Conservation (phyloP, 2,113 vertebrate genomes). For the Triplophysa tibetana region DNA sequence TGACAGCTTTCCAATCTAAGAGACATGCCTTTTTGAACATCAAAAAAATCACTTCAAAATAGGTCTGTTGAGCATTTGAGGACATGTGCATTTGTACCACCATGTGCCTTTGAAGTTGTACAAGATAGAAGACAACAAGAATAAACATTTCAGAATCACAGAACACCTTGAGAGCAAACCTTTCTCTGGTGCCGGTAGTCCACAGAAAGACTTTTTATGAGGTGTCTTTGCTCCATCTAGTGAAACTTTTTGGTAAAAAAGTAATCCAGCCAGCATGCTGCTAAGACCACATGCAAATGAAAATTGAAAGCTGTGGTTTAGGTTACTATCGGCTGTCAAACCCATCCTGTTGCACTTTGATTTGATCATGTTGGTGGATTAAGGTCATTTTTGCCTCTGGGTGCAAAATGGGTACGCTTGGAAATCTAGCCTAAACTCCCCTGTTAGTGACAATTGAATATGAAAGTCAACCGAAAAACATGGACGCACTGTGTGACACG, state of each 20-base stretch:
- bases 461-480: neutral
- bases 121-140: conserved; percentile 24
- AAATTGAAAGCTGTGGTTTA: too few species aligned
- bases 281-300: neutral
- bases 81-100: conserved; percentile 18
- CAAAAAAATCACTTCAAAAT: too few species aligned
- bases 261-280: neutral
- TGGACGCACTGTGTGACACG: neutral
- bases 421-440: neutral
- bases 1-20: conserved; percentile 19
- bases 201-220: neutral
- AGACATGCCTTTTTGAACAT: conserved; percentile 23
- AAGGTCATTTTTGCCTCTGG: conserved; percentile 48
- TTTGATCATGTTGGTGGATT: conserved; percentile 68
- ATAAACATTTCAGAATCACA: conserved; percentile 9
- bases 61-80: conserved; percentile 25
- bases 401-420: neutral
- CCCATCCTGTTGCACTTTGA: conserved; percentile 61
- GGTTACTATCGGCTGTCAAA: neutral
- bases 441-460: neutral
- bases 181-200: neutral
- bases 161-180: conserved; percentile 3
- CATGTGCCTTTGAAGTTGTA: neutral
- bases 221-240: conserved; percentile 73
- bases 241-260: conserved; percentile 64